These are phyloP conservation scores for Arnoldichthys spilopterus DNA, from an alignment of 2,797 vertebrate genomes.

Conservation along the genomic window DNA sequence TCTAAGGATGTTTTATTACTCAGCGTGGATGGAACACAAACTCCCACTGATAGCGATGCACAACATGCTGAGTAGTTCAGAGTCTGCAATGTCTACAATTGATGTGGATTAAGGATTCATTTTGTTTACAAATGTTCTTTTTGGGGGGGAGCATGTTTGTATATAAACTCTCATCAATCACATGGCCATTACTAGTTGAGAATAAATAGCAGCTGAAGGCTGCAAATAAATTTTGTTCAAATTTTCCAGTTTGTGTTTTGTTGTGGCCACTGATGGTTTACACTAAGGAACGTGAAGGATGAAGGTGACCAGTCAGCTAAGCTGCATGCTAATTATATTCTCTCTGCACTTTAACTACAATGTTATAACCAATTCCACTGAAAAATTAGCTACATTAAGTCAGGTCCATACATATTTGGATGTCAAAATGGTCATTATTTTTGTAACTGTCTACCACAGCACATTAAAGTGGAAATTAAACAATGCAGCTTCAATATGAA, in stretches of 20 bases:
- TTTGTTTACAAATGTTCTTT: neutral
- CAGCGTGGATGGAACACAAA: neutral
- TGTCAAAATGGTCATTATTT: too few species aligned
- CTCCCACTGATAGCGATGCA: neutral
- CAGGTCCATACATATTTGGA: neutral
- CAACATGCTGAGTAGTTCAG: neutral
- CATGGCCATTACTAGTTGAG: neutral
- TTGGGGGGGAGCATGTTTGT: neutral
- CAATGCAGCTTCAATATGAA: too few species aligned
- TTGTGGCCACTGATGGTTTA: conserved; percentile 10
- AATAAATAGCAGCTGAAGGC: neutral
- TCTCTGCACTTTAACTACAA: neutral
- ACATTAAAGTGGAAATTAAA: too few species aligned
- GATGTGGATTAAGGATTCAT: conserved; percentile 1
- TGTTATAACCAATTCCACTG: too few species aligned
- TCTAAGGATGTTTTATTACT: conserved; percentile 10
- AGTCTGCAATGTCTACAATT: conserved; percentile 13
- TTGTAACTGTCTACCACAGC: too few species aligned
- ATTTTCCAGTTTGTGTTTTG: conserved; percentile 20
- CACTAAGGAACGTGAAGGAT: conserved; percentile 25
- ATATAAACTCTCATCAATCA: conserved; percentile 26
- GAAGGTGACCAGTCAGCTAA: conserved; percentile 23
- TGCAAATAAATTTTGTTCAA: conserved; percentile 9
- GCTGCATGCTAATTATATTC: conserved; percentile 5
- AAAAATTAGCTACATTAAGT: neutral